Evolutionary conservation across 2,797 vertebrate genomes (phyloP).

Genomic region (Melanotaenia maccullochi): DNA sequence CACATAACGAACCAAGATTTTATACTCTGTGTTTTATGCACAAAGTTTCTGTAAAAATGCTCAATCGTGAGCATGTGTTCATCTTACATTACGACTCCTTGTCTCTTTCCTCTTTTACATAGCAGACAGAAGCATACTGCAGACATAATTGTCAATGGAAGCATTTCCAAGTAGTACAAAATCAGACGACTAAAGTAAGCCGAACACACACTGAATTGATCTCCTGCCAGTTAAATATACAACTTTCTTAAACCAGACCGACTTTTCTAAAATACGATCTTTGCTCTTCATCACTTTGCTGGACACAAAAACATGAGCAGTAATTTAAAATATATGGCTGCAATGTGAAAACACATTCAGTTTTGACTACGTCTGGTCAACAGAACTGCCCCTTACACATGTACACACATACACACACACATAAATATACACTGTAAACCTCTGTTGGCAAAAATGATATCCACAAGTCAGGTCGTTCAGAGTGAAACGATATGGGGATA

Average conservation of each 20-base stretch:
- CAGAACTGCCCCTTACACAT: constrained; percentile 37
- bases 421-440: not conserved
- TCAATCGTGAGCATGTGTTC: not conserved
- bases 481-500: constrained; percentile 78
- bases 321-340: constrained; percentile 28
- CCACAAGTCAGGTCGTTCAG: constrained; percentile 62
- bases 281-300: constrained; percentile 17
- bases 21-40: too few species aligned
- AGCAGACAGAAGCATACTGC: not conserved
- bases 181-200: not conserved
- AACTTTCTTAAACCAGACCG: constrained; percentile 6
- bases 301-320: not conserved
- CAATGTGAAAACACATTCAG: constrained; percentile 51
- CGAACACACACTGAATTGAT: constrained; percentile 24
- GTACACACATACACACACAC: not conserved
- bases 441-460: constrained; percentile 54
- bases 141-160: not conserved
- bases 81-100: not conserved
- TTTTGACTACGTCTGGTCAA: constrained; percentile 66
- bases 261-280: constrained; percentile 9
- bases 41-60: not conserved
- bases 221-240: constrained; percentile 13
- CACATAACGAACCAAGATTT: not conserved
- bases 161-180: constrained; percentile 17
- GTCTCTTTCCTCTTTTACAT: not conserved